Evolutionary conservation across 2,888 invertebrate species (phyloP).

Genomic region (Poecilobothrus nobilitatus): DNA sequence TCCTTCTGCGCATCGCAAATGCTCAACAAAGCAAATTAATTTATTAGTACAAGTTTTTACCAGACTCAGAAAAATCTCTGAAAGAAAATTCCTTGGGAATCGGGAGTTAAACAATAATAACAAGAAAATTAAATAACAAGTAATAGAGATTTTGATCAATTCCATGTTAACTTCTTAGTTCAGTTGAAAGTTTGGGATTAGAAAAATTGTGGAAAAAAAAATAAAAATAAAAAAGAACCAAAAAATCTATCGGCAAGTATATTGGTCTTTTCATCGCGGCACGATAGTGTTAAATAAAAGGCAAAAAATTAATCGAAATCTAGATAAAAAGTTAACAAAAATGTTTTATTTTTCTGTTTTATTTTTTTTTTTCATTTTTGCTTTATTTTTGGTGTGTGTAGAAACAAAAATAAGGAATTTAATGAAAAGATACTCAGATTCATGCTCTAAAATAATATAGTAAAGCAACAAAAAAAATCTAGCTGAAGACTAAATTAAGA

Average conservation of each 20-base stretch:
- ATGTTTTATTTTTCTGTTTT: neutral
- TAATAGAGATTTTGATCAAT: neutral
- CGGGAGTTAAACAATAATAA: too few species aligned
- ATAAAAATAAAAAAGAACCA: neutral
- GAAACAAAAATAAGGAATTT: too few species aligned
- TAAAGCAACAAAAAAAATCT: neutral
- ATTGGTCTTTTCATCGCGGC: neutral
- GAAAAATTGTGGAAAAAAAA: too few species aligned
- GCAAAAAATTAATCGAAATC: conserved; percentile 4
- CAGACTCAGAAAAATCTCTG: neutral
- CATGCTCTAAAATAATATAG: too few species aligned
- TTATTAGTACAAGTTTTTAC: neutral
- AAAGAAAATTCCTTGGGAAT: neutral
- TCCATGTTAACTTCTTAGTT: neutral
- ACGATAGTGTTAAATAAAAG: conserved; percentile 6
- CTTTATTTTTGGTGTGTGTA: neutral
- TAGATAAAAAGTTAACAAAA: neutral
- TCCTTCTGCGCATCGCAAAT: neutral
- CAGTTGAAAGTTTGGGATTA: too few species aligned
- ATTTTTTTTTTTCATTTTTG: neutral
- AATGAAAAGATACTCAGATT: too few species aligned
- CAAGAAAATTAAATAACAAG: neutral
- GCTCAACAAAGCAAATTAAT: neutral
- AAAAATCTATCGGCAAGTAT: neutral
- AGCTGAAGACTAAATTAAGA: neutral